Base-by-base conservation (phyloP, 1,140 invertebrate genomes). In the Aricia agestis region DNA sequence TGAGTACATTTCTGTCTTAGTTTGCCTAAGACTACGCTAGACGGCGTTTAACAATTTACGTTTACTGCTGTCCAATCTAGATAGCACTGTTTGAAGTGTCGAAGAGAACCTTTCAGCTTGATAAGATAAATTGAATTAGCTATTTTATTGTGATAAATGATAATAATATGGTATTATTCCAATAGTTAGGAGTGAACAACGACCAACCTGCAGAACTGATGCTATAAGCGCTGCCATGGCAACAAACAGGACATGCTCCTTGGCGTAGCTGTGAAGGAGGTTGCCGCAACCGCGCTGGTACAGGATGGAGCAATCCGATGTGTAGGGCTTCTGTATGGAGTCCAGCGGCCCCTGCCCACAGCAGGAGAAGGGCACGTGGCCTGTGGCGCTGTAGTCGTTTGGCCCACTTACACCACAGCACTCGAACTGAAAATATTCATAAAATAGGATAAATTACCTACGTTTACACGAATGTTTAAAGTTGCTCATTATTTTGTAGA, bases 331-430 rank as follows among this genome's bases (percentile, higher is more conserved):
- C 71, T 77, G 78, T 17, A 89, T 68, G 0, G 76, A 69, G 70
- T 89, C 88, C 19, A 84, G 67, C 3, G 84, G 83, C 2, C 83
- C 82, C 42, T 84, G 86, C 5, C 82, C 93, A 74, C 93, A 93
- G 78, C 93, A 94, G n/a, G 93, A 92, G 88, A 93, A 93, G 4
- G 92, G 92, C 66, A 93, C 86, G 15, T 83, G 80, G 25, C 88
- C 81, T 0, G 77, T 72, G 0, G 83, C 82, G 0, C 82, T 81
- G 86, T 93, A 94, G 77, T 94, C 93, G 3, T 79, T 75, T 1
- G 90, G 92, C 1, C 92, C 91, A 6, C 91, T 86, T 10, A 95
- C 90, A 17, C 94, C 94, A 73, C 94, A 95, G 73, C 94, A 95
- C 71, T 92, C 89, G 69, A 95, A 91, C 94, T 95, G 79, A 45